A percentile compares a stretch with the other conserved stretches of the same genome.
Conservation (phyloP, 1,140 invertebrate genomes). For the Drosophila oshimai region DNA sequence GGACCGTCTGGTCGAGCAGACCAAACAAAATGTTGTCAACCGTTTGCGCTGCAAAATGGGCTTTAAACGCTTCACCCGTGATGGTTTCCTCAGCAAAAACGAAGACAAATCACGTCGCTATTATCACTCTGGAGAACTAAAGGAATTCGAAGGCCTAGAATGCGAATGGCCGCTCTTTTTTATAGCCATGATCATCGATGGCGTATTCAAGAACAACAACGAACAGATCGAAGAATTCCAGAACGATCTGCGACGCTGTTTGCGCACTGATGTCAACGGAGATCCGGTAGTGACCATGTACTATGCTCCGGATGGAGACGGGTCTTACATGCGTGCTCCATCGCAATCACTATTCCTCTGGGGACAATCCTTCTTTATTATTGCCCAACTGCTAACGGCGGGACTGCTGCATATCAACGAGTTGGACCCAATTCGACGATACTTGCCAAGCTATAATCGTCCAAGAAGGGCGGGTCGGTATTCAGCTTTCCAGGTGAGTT, state of each 20-base stretch:
- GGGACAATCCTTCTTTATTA: slow-evolving; percentile 97
- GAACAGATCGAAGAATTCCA: slow-evolving; percentile 97
- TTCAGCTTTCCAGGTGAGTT: slow-evolving; percentile 96
- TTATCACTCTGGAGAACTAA: slow-evolving; percentile 86
- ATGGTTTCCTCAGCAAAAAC: slow-evolving; percentile 95
- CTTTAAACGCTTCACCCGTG: slow-evolving; percentile 96
- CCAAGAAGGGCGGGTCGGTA: slow-evolving; percentile 95
- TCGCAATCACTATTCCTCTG: slow-evolving; percentile 86
- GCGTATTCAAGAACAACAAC: slow-evolving; percentile 93
- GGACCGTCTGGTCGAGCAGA: slow-evolving; percentile 91
- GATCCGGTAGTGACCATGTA: slow-evolving; percentile 94
- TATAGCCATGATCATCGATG: slow-evolving; percentile 97
- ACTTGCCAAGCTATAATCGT: slow-evolving; percentile 97
- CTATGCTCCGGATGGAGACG: slow-evolving; percentile 92
- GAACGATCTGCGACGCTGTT: slow-evolving; percentile 89
- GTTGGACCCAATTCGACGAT: slow-evolving; percentile 96
- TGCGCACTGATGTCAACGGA: slow-evolving; percentile 90
- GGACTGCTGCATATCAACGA: slow-evolving; percentile 96
- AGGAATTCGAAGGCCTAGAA: slow-evolving; percentile 98
- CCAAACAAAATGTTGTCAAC: slow-evolving; percentile 93
- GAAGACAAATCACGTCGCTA: slow-evolving; percentile 89
- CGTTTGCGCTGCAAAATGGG: slow-evolving; percentile 95
- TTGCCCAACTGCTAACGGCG: slow-evolving; percentile 94
- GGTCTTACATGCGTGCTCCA: slow-evolving; percentile 76
- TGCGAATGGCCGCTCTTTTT: slow-evolving; percentile 99